These are phyloP conservation scores for Copidosoma aretas DNA, from an alignment of 2,888 invertebrate species.

Conservation along the genomic window DNA sequence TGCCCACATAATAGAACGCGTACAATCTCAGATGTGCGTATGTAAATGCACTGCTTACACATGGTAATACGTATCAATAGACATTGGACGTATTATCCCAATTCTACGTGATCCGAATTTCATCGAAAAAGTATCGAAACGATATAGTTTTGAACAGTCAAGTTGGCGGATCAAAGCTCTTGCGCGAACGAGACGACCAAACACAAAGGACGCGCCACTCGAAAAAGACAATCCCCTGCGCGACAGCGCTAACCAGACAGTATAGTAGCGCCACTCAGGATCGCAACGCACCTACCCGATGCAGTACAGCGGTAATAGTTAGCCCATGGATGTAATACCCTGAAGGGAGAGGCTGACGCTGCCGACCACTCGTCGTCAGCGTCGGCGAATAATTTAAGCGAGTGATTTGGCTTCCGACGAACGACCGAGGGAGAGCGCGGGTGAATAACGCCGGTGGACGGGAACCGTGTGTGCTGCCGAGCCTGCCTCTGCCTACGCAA, in stretches of 20 bases:
- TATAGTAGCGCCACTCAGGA: too few relatives aligned
- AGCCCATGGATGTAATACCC: not conserved
- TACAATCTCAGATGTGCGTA: not conserved
- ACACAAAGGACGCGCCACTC: not conserved
- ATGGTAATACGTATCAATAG: not conserved
- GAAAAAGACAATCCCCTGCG: not conserved
- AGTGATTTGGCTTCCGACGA: slow-evolving; percentile 50
- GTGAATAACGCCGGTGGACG: slow-evolving; percentile 47
- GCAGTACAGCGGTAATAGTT: not conserved
- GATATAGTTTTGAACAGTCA: not conserved
- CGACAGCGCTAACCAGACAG: not conserved
- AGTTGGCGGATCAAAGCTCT: not conserved
- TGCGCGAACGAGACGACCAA: not conserved
- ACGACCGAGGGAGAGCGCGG: slow-evolving; percentile 3
- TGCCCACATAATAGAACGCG: not conserved
- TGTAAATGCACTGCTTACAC: not conserved
- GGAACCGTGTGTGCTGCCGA: slow-evolving; percentile 50
- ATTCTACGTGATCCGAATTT: not conserved
- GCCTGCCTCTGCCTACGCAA: slow-evolving; percentile 53
- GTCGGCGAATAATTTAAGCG: slow-evolving; percentile 54
- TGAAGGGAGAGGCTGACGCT: not conserved
- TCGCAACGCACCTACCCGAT: too few relatives aligned
- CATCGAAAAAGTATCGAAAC: not conserved
- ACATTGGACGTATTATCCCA: not conserved
- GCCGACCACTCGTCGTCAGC: slow-evolving; percentile 31